Base-by-base conservation (phyloP, 2,113 vertebrate species). In the Dipodomys spectabilis region DNA sequence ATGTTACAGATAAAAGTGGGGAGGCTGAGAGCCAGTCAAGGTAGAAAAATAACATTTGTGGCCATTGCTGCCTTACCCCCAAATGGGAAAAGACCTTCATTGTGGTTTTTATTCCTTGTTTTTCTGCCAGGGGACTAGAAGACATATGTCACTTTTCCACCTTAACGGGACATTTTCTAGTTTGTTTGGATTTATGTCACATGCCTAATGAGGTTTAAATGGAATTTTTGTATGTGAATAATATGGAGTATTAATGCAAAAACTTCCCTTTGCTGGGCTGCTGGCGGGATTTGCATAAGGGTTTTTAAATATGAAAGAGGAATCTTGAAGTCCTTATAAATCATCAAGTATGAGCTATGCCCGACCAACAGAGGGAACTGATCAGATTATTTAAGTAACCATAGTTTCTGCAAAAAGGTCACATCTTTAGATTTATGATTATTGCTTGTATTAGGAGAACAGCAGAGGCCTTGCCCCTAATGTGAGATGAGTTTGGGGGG, bases 131-230 rank as follows among this genome's bases (percentile, higher is more conserved):
- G 95, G 97, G 90, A 95, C 93, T 96, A 79, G 97, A 98, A 98
- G 98, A 98, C 98, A 96, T 97, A 98, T 98, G 98, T 97, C 98
- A 97, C 97, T 98, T 98, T 98, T 94, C 94, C 85, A 98, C 98
- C 98, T 98, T 98, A 98, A 97, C 93, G 95, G 97, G 98, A 94
- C 95, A 96, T 98, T 98, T 98, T 97, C 98, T 98, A 98, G 97
- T 98, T 98, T 98, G 98, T 98, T 98, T 98, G 97, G 98, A 98
- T 98, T 98, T 98, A 98, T 98, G 97, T 98, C 98, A 97, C 97
- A 95, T 98, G 98, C 98, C 97, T 98, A 98, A 98, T 98, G 98
- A 98, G 98, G 98, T 98, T 98, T 98, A 98, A 98, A 98, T 98
- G 98, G 98, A 98, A 98, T 98, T 98, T 98, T 98, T 97, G 97